Percentiles rank a stretch among this genome's conserved stretches.
Conservation (phyloP, 64 coral and sea anemone species). For the Montipora cactus region DNA sequence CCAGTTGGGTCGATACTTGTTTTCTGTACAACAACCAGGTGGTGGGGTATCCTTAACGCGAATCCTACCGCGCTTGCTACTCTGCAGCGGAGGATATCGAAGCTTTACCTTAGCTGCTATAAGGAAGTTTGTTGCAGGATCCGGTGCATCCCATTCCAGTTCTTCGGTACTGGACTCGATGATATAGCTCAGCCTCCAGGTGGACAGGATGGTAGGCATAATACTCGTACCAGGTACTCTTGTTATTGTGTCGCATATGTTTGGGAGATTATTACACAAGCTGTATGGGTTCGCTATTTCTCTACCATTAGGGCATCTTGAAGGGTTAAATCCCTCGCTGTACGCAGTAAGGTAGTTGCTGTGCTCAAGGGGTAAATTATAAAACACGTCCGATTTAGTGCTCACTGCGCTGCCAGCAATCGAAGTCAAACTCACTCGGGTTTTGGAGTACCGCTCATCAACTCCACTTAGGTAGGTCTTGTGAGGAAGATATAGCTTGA, state of each 20-base stretch:
- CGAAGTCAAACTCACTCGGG: neutral
- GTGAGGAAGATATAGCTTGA: slow-evolving; percentile 49
- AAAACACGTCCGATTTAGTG: neutral
- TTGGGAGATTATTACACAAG: slow-evolving; percentile 33
- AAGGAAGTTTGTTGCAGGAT: slow-evolving; percentile 21
- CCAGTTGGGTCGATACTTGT: slow-evolving; percentile 20
- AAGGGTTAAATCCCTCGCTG: slow-evolving; percentile 1
- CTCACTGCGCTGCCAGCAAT: neutral
- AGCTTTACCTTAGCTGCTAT: slow-evolving; percentile 29
- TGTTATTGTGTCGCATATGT: slow-evolving; percentile 14
- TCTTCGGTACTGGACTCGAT: neutral
- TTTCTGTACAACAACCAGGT: neutral
- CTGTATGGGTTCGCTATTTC: slow-evolving; percentile 42
- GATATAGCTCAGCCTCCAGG: slow-evolving; percentile 18
- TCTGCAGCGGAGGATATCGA: neutral
- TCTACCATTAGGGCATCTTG: neutral
- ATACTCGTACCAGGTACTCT: neutral
- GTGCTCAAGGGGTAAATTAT: slow-evolving; percentile 3
- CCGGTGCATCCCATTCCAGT: slow-evolving; percentile 45
- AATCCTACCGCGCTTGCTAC: neutral
- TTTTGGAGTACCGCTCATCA: neutral
- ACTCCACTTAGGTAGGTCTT: neutral
- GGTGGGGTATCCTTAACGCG: neutral
- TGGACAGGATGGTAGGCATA: slow-evolving; percentile 36
- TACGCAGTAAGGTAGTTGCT: slow-evolving; percentile 33